These are phyloP conservation scores for Sula dactylatra DNA, from an alignment of 2,113 vertebrate genomes.

Conservation along the genomic window DNA sequence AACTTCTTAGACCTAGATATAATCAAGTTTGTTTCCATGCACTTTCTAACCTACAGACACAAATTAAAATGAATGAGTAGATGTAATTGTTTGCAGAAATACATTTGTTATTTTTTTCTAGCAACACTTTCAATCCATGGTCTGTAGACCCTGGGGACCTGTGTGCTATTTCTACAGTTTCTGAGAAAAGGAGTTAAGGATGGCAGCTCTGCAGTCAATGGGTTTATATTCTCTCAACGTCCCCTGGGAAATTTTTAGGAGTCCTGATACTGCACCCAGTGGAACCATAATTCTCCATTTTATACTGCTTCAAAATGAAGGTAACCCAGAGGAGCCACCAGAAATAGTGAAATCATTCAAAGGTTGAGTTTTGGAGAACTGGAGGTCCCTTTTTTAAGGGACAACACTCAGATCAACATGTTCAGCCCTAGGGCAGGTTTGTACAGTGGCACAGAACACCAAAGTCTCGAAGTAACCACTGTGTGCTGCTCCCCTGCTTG, in stretches of 20 bases:
- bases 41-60: background rate
- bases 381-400: background rate
- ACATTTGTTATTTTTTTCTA: background rate
- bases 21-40: background rate
- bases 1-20: background rate
- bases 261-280: background rate
- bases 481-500: accelerated
- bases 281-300: background rate
- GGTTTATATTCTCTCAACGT: background rate
- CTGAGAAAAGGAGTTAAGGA: background rate
- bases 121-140: background rate
- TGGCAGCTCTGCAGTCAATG: background rate
- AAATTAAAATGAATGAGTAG: background rate
- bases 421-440: background rate
- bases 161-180: background rate
- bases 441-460: accelerated
- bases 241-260: background rate
- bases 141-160: background rate
- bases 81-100: background rate
- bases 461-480: accelerated
- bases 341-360: background rate
- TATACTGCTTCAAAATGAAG: background rate
- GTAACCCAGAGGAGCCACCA: background rate
- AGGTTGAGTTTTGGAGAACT: background rate
- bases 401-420: accelerated